Evolutionary conservation across 1,140 invertebrate genomes (phyloP), one percentile per base, ranked within the genome.

Genomic region (Habropoda laboriosa): DNA sequence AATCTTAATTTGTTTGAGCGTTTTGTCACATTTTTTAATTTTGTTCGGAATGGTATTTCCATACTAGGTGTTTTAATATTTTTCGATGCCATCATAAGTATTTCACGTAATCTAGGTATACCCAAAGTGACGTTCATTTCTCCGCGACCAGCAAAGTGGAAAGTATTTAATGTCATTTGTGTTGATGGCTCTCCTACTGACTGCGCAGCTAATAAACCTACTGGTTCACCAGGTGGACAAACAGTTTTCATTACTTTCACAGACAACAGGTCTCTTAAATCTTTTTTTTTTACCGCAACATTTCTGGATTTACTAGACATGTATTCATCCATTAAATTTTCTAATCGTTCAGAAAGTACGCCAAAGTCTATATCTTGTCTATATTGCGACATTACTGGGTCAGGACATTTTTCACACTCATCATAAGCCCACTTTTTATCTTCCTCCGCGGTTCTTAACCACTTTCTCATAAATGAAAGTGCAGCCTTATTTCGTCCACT

Each of bases 101-200:
- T 99, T 95, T 99, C 99, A 88, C 98, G 94, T 2, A 99, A 93
- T 86, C 99, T 95, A 0, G 99, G 99, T 85, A 99, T 99, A 95
- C 98, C 99, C 1, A 99, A 94, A 0, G 99, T 99, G 0, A 99
- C 98, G 92, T 99, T 99, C 98, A 99, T 99, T 93, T 99, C 99
- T 94, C 99, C 98, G 93, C 98, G 96, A 92, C 99, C 99, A 86
- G 99, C 99, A 94, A 99, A 99, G 91, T 99, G 99, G 93, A 99
- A 99, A 47, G 99, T 99, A 89, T 99, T 99, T 81, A 99, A 92
- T 86, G 99, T 99, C 99, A 99, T 99, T 94, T 99, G 99, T 73
- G 99, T 99, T 4, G 98, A 99, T 0, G 99, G 99, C 93, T 99
- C 99, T 77, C 99, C 99, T 85, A 99, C 97, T 12, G 98, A 99